Evolutionary conservation across 2,113 vertebrate genomes (phyloP).

Genomic region (Jacana jacana): DNA sequence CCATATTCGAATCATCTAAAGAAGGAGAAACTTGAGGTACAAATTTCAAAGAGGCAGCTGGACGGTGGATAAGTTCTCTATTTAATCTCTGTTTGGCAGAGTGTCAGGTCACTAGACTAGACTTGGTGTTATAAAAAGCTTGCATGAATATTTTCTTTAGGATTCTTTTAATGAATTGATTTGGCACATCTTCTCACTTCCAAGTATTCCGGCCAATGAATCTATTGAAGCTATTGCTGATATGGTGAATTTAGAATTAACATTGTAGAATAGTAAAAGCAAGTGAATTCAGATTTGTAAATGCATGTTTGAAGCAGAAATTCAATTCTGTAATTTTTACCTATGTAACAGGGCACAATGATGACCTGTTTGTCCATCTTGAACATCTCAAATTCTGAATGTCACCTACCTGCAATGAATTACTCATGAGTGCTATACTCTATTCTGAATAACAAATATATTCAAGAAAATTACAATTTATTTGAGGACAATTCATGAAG

Average conservation of each 20-base stretch:
- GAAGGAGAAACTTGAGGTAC: background rate
- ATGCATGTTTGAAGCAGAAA: background rate
- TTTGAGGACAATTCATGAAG: constrained; percentile 8
- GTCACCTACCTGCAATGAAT: background rate
- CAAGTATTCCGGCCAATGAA: background rate
- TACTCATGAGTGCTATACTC: background rate
- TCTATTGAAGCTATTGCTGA: background rate
- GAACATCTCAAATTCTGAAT: background rate
- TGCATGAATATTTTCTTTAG: background rate
- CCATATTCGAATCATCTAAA: background rate
- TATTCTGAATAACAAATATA: constrained; percentile 28
- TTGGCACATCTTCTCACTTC: background rate
- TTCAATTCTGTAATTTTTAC: background rate
- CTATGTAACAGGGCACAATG: background rate
- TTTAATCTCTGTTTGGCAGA: background rate
- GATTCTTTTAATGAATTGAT: background rate
- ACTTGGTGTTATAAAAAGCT: background rate
- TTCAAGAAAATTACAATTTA: constrained; percentile 32
- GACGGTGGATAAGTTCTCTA: background rate
- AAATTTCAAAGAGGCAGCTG: background rate
- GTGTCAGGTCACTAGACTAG: background rate
- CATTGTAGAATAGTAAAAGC: background rate
- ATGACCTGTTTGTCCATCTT: background rate
- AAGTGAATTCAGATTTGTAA: background rate
- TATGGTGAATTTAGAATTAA: background rate